Base-by-base conservation (phyloP, 2,797 vertebrate species). In the Acomys russatus region DNA sequence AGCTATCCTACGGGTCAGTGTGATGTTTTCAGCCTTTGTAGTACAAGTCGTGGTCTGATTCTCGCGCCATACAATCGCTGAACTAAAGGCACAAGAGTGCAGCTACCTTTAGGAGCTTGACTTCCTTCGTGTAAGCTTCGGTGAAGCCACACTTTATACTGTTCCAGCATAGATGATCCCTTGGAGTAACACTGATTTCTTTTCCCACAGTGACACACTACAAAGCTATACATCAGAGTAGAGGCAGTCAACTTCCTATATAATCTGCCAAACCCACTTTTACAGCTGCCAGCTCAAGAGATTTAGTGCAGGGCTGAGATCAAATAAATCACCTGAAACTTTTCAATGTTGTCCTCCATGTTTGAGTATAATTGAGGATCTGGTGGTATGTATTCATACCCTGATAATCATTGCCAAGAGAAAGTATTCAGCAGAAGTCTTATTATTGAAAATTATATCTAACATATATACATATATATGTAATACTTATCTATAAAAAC, bases 261-360 rank as follows among this genome's bases (percentile, higher is more conserved):
- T 6, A 78, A 38, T 33, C 14, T 70, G 30, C 17, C 28, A 74
- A 86, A 78, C 9, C n/a, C 4, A 83, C 59, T 68, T 90, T 87
- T 25, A 59, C 6, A 56, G 33, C 59, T 33, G 6, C 59, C 49
- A 28, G 44, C 14, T 23, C 87, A 33, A 90, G 30, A 11, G 94
- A 79, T 88, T 61, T 84, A 95, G 54, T 66, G 1, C 33, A 38
- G 66, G 35, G 22, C 17, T 88, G 10, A 66, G n/a, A 22, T 33
- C 63, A 87, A 44, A 33, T 83, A 94, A 95, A 70, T 76, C 56
- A 88, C 33, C 33, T 90, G 6, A 22, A 73, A 73, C 73, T 80
- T 66, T 38, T 30, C 74, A 95, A 92, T 25, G 14, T 91, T 88
- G 11, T 77, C 3, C 20, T 20, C 9, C 33, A 51, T 22, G 88